Percentiles rank a stretch among this genome's conserved stretches.
Conservation (phyloP, 2,888 invertebrate genomes). For the Exephanes ischioxanthus region DNA sequence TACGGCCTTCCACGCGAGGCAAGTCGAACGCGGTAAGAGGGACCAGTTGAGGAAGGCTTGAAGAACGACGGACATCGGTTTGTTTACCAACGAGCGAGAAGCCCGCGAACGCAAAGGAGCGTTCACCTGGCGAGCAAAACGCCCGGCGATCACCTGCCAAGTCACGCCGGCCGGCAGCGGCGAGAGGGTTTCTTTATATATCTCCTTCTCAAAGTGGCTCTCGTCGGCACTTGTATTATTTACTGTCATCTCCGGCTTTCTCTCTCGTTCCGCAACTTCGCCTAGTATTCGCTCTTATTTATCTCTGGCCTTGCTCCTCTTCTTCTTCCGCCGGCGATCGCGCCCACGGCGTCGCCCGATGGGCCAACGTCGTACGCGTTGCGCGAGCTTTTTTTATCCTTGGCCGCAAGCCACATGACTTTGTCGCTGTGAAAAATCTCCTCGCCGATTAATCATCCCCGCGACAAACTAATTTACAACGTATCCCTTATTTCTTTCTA, state of each 20-base stretch:
- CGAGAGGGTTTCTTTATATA: conserved; percentile 35
- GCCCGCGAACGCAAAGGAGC: conserved; percentile 17
- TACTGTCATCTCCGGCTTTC: conserved; percentile 31
- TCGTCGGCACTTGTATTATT: conserved; percentile 40
- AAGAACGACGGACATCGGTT: conserved; percentile 49
- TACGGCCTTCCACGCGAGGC: conserved; percentile 19
- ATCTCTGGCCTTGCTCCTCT: conserved; percentile 54
- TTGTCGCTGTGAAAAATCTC: not conserved
- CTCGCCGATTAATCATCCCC: not conserved
- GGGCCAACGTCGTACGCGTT: conserved; percentile 48
- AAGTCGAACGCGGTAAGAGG: conserved; percentile 4
- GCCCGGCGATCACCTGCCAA: conserved; percentile 62
- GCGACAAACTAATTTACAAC: conserved; percentile 4
- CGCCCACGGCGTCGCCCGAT: conserved; percentile 38
- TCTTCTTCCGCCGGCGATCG: conserved; percentile 30
- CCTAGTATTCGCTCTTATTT: conserved; percentile 36
- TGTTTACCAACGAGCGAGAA: conserved; percentile 53
- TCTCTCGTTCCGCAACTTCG: conserved; percentile 32
- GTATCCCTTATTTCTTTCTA: not conserved
- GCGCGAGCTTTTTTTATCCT: not conserved
- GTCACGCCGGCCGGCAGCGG: conserved; percentile 46
- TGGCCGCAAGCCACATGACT: conserved; percentile 1
- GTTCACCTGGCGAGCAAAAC: conserved; percentile 55
- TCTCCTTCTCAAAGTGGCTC: conserved; percentile 47
- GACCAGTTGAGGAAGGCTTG: not conserved